phyloP scores from a whole-genome alignment of 2,113 vertebrate genomes.

The Phycodurus eques region DNA sequence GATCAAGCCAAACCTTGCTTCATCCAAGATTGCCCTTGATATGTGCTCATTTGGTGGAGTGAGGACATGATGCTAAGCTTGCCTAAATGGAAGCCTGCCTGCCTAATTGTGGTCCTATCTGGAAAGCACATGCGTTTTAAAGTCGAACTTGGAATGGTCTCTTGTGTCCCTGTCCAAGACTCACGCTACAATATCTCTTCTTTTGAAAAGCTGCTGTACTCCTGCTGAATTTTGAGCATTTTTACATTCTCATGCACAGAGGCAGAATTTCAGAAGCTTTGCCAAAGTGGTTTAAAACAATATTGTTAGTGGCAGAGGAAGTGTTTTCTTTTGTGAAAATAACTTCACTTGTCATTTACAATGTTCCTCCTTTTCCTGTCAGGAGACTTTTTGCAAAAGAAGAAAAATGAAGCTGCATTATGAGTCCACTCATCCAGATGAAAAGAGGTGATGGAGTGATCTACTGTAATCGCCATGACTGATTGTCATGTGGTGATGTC shows the following conservation, averaged over 20 bases:
- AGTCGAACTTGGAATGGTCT: neutral
- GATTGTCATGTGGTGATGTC: neutral
- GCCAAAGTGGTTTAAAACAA: neutral
- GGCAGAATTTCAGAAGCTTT: neutral
- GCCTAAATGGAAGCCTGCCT: neutral
- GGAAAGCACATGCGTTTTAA: neutral
- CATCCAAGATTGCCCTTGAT: conserved; percentile 35
- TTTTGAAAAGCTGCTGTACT: neutral
- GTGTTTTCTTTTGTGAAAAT: neutral
- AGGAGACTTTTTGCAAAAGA: neutral
- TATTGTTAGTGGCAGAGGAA: neutral
- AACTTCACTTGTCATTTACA: neutral
- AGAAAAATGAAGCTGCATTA: neutral
- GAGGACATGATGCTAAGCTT: conserved; percentile 6
- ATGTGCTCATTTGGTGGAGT: neutral
- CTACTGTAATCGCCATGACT: neutral
- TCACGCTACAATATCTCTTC: neutral
- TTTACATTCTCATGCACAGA: neutral
- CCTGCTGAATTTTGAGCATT: neutral
- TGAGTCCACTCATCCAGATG: neutral
- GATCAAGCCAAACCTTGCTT: conserved; percentile 55
- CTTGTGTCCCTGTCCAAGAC: neutral
- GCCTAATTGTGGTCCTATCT: neutral
- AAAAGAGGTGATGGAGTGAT: neutral
- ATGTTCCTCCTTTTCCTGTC: neutral